Percentiles rank a stretch among this genome's conserved stretches.
These are phyloP conservation scores for Macropus fuliginosus DNA, from an alignment of 2,797 vertebrate genomes.

Conservation along the genomic window DNA sequence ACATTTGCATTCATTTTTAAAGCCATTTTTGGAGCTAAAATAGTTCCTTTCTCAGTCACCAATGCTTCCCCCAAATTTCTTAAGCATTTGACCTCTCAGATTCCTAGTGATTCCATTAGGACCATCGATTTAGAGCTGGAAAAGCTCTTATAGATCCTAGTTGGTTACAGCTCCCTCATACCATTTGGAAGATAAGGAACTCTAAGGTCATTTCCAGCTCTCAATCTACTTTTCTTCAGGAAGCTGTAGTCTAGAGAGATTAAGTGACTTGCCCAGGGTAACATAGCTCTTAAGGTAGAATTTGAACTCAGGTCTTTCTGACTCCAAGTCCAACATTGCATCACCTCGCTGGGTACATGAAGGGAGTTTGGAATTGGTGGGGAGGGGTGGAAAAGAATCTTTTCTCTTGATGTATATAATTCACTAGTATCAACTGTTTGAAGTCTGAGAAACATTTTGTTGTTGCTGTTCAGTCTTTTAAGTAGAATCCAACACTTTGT, in stretches of 20 bases:
- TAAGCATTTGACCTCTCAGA: not conserved
- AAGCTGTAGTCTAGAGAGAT: not conserved
- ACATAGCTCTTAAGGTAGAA: not conserved
- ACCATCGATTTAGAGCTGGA: not conserved
- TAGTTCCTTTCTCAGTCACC: conserved; percentile 40
- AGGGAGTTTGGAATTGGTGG: not conserved
- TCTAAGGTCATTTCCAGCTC: not conserved
- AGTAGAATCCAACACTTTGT: not conserved
- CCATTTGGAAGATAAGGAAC: not conserved
- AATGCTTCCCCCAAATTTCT: not conserved
- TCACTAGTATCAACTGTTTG: not conserved
- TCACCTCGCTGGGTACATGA: not conserved
- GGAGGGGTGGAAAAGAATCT: not conserved
- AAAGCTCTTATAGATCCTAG: not conserved
- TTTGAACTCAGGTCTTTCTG: not conserved
- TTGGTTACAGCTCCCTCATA: not conserved
- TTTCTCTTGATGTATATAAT: not conserved
- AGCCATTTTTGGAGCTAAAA: conserved; percentile 28
- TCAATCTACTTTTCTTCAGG: not conserved
- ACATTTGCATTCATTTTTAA: not conserved
- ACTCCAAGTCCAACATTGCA: not conserved
- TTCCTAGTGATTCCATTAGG: not conserved
- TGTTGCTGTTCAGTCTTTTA: not conserved
- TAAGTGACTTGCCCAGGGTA: not conserved
- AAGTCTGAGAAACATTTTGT: not conserved